phyloP scores from a whole-genome alignment of 2,113 vertebrate species.

The Ageneiosus marmoratus region DNA sequence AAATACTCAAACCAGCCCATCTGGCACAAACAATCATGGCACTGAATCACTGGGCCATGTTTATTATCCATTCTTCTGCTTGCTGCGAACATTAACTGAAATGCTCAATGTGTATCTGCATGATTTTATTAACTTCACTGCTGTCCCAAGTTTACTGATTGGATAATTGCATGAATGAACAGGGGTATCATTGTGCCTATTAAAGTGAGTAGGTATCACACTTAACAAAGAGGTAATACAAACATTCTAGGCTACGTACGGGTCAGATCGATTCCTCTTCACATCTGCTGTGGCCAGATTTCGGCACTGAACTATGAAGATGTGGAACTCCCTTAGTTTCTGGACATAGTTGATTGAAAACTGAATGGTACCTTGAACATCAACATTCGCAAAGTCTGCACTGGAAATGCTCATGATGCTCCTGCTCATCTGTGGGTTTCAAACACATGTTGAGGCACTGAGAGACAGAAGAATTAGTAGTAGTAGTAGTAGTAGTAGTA shows the following conservation, averaged over 20 bases:
- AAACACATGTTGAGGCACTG: conserved; percentile 3
- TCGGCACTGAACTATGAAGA: conserved; percentile 87
- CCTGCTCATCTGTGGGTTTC: conserved; percentile 79
- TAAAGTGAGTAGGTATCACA: neutral
- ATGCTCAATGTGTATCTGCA: neutral
- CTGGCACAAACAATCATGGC: neutral
- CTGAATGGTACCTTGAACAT: conserved; percentile 88
- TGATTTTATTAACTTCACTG: neutral
- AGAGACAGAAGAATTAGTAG: neutral
- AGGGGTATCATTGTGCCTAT: neutral
- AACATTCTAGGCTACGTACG: conserved; percentile 76
- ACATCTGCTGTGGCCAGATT: conserved; percentile 85
- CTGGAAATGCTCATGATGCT: conserved; percentile 91
- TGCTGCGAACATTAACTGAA: neutral
- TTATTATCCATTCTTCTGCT: neutral
- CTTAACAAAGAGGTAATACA: neutral
- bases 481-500: neutral
- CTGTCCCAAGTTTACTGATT: too few relatives aligned
- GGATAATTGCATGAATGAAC: neutral
- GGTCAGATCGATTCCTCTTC: conserved; percentile 88
- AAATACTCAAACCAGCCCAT: neutral
- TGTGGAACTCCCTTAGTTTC: conserved; percentile 84
- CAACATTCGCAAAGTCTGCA: conserved; percentile 84
- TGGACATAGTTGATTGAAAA: conserved; percentile 91
- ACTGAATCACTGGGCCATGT: neutral